Base-by-base conservation (phyloP, 2,888 invertebrate genomes). In the Eupithecia insigniata region DNA sequence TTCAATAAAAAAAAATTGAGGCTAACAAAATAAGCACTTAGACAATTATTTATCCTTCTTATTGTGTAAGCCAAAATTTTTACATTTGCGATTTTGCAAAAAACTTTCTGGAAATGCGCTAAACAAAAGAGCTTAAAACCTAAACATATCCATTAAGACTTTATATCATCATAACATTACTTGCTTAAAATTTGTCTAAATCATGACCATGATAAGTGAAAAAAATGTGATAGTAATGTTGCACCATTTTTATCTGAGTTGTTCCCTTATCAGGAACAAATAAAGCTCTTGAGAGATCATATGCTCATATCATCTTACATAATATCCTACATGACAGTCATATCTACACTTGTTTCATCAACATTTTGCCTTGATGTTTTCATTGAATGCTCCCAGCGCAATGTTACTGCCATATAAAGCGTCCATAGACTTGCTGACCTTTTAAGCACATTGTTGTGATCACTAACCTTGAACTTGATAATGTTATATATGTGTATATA, bases 401-500 rank as follows among this genome's bases (percentile, higher is more conserved):
- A 84, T 86, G 86, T 80, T 81, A 83, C 78, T 80, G 79, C 85
- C 83, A 84, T 84, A 81, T 67, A 55, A 36, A 36, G 64, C 6
- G 32, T 58, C n/a, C 28, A 61, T 62, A 55, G 74, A 70, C 70
- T 74, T 73, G 67, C 75, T 78, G 77, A 75, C 82, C 82, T 77
- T 83, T 78, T 76, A 79, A 28, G 74, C 76, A 79, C 74, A 75
- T 76, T 78, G 75, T 78, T 77, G 74, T 77, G 75, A 74, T 77
- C 73, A 72, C 61, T 82, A 81, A 81, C 87, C 87, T 85, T 86
- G 82, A 87, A 85, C 84, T 84, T 85, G 80, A 76, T 79, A 69
- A 68, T 72, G 69, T 66, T 62, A 28, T 67, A n/a, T n/a, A n/a
- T n/a, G n/a, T n/a, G n/a, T n/a, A n/a, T n/a, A n/a, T n/a, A n/a